Percentiles rank a stretch among this genome's conserved stretches.
phyloP scores from a whole-genome alignment of 2,888 invertebrate species.

The Byasa hedistus region DNA sequence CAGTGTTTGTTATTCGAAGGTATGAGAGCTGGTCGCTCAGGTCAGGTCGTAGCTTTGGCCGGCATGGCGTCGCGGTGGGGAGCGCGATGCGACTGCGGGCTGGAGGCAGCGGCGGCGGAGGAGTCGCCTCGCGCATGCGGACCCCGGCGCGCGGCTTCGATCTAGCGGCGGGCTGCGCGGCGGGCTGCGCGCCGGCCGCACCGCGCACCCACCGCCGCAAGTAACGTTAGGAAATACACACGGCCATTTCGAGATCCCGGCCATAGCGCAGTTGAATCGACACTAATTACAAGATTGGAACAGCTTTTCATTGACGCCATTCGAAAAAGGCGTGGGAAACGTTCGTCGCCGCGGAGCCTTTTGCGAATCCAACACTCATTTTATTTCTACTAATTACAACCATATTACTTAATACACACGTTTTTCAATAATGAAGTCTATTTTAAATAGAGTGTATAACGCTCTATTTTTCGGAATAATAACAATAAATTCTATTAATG shows the following conservation, averaged over 20 bases:
- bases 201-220: constrained; percentile 69
- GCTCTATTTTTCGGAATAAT: too few relatives aligned
- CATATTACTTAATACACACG: neutral
- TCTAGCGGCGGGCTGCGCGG: constrained; percentile 59
- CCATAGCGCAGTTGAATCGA: constrained; percentile 47
- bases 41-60: constrained; percentile 70
- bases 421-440: neutral
- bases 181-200: constrained; percentile 35
- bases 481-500: too few relatives aligned
- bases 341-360: constrained; percentile 28
- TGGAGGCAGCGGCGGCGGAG: constrained; percentile 54
- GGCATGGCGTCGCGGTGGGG: constrained; percentile 69
- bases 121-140: constrained; percentile 60
- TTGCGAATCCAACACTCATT: constrained; percentile 11
- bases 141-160: constrained; percentile 63
- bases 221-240: constrained; percentile 64
- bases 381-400: constrained; percentile 6
- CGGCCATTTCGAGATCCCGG: constrained; percentile 54
- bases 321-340: constrained; percentile 28
- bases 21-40: constrained; percentile 64
- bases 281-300: constrained; percentile 45
- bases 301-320: constrained; percentile 37
- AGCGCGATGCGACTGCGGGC: constrained; percentile 74
- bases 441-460: neutral
- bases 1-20: constrained; percentile 55